Evolutionary conservation across 2,888 invertebrate species (phyloP).

Genomic region (Ganaspis brasiliensis): DNA sequence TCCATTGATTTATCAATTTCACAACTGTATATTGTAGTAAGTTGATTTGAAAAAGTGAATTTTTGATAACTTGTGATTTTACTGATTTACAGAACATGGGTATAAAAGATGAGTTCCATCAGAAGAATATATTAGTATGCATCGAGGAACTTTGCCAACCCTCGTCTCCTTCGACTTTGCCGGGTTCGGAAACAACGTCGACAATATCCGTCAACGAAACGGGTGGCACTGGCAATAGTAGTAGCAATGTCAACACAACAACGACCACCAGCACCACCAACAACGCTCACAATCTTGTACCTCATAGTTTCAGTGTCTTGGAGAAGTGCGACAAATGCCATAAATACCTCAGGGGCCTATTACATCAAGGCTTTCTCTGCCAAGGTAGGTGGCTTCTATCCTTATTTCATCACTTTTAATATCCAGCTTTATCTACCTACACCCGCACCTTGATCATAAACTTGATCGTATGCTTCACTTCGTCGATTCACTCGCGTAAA

Average conservation of each 20-base stretch:
- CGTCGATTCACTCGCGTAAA: background rate
- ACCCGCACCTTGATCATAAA: background rate
- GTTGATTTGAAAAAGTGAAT: too few relatives aligned
- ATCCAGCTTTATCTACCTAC: background rate
- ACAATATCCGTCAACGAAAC: constrained; percentile 60
- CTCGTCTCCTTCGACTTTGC: constrained; percentile 64
- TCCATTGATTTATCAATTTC: too few relatives aligned
- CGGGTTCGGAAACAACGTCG: constrained; percentile 59
- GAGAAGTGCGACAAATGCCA: constrained; percentile 88
- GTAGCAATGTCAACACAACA: constrained; percentile 56
- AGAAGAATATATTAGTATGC: constrained; percentile 86
- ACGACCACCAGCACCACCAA: constrained; percentile 59
- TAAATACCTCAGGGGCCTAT: constrained; percentile 86
- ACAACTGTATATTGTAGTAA: too few relatives aligned
- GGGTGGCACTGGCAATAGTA: constrained; percentile 59
- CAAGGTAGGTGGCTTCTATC: constrained; percentile 80
- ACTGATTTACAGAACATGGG: constrained; percentile 85
- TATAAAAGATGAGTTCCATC: constrained; percentile 88
- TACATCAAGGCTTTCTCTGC: constrained; percentile 88
- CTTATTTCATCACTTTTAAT: background rate
- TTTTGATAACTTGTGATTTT: too few relatives aligned
- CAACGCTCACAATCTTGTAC: constrained; percentile 82
- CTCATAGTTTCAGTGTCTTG: constrained; percentile 86
- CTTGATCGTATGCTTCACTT: background rate
- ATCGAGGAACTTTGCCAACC: constrained; percentile 84